Base-by-base conservation (phyloP, 2,113 vertebrate genomes). In the Dolichallabes microphthalmus region DNA sequence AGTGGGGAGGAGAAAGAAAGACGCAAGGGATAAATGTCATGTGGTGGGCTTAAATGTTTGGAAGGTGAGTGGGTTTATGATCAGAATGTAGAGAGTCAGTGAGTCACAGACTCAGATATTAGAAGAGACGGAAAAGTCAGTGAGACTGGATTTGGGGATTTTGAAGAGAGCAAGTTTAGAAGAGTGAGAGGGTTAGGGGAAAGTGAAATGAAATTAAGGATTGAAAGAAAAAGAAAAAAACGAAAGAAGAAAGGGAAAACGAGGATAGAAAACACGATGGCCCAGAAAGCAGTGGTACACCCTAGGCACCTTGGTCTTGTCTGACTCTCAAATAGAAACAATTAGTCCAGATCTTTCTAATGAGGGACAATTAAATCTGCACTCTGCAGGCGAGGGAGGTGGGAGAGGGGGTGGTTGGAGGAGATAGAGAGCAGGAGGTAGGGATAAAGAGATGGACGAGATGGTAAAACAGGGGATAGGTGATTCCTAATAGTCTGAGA, bases 261-360 rank as follows among this genome's bases (percentile, higher is more conserved):
- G 69, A 75, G 86, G 92, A 89, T 80, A 89, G 77, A 84, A 86
- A 90, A 90, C n/a, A 91, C 89, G 82, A 58, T 95, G 94, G 93
- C 94, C 93, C 93, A 95, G 93, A 95, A 94, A 94, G 86, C 77
- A 86, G 84, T 85, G 89, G 89, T 89, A 91, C 85, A 86, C 90
- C 86, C 82, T 75, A 58, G 84, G 88, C 91, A 93, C 93, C 93
- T 92, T 90, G 85, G 90, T 91, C 93, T 89, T 89, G 90, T 86
- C 85, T 88, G 87, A 88, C 90, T 90, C 93, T 95, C 93, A 95
- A 95, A 95, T 95, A 95, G 94, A 94, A 95, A 93, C 95, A 95
- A 95, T 95, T 95, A 95, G 94, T 95, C 94, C 93, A 95, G 94
- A 95, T 95, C 91, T 90, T 85, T 90, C 86, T 94, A 94, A 95